A percentile compares a stretch with the other conserved stretches of the same genome.
Evolutionary conservation across 2,797 vertebrate genomes (phyloP).

Genomic region (Acrossocheilus wenchowensis): DNA sequence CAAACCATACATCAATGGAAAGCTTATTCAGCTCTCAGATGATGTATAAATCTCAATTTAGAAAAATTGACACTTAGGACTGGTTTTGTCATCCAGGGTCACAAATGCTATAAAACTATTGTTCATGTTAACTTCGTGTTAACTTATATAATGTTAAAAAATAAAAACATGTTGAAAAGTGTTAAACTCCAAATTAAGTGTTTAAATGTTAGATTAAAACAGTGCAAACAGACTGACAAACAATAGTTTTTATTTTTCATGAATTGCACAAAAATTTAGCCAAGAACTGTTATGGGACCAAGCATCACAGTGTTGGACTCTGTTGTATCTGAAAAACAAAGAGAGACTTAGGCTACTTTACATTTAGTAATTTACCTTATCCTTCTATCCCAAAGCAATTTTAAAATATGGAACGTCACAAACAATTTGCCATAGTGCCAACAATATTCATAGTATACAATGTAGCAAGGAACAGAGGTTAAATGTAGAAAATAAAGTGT

Average conservation of each 20-base stretch:
- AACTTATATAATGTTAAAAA: too few relatives aligned
- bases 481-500: neutral
- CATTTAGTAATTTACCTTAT: too few relatives aligned
- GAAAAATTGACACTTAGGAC: too few relatives aligned
- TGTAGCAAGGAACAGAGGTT: neutral
- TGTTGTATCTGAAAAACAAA: slow-evolving; percentile 17
- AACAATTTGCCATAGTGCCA: neutral
- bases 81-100: too few relatives aligned
- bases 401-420: neutral
- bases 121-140: too few relatives aligned
- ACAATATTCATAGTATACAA: neutral
- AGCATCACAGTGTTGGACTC: neutral
- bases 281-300: slow-evolving; percentile 18
- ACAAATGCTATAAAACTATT: too few relatives aligned
- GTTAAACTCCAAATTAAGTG: neutral
- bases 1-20: too few relatives aligned
- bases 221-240: neutral
- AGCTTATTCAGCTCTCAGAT: too few relatives aligned
- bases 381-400: neutral
- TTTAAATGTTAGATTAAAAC: neutral
- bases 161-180: too few relatives aligned
- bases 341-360: neutral
- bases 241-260: neutral
- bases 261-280: neutral
- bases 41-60: too few relatives aligned